Evolutionary conservation across 2,888 invertebrate species (phyloP), one percentile per base, ranked within the genome.

Genomic region (Hedya salicella): DNA sequence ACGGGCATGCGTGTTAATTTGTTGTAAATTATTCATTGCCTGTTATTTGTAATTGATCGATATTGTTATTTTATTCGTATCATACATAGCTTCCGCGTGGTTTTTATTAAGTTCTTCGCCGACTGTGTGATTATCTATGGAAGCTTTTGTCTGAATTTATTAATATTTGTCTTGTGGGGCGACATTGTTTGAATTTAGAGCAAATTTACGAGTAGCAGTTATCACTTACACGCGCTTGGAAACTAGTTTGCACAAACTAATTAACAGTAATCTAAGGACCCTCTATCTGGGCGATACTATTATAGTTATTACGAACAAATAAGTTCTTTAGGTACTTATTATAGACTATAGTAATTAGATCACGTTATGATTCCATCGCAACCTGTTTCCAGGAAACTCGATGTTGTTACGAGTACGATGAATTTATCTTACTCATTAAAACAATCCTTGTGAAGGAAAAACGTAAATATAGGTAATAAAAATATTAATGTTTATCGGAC

Each of bases 181-280:
- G 21, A 46, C 30, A 36, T 32, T 54, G 21, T 46, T 49, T 46
- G 36, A 40, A 61, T 61, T 54, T 48, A 16, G 60, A 54, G 42
- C 42, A 61, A 52, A 60, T n/a, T n/a, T n/a, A n/a, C n/a, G n/a
- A 52, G 53, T 46, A 46, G 21, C 52, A 59, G 44, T 60, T 65
- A 81, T 66, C 66, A 75, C 80, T 62, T 85, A 80, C 85, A 84
- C 85, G 84, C 80, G 84, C 72, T 68, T 54, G 69, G 73, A 75
- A 83, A 79, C 84, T 82, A 81, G 83, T 81, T 79, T 81, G 76
- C 75, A 79, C 76, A 76, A 71, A 78, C 80, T 79, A 80, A 80
- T 82, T 81, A 81, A 68, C 63, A 68, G 76, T 71, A 73, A 65
- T 59, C 50, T 62, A 46, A 57, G 60, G 53, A 21, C n/a, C 39